phyloP scores from a whole-genome alignment of 2,797 vertebrate genomes.

The Sebastes paucispinis region DNA sequence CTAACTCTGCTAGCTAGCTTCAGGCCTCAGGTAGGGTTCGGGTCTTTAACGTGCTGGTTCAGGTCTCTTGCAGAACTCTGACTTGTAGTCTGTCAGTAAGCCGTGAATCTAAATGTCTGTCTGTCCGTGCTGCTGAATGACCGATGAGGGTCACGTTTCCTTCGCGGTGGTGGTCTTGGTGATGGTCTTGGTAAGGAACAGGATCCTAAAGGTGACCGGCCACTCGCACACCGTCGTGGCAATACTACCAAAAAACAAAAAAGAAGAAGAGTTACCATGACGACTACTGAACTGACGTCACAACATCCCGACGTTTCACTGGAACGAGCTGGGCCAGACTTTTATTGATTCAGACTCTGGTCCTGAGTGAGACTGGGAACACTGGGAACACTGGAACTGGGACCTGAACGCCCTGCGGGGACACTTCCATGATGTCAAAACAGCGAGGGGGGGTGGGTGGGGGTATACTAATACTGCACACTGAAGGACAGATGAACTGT shows the following conservation, averaged over 20 bases:
- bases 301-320: not conserved
- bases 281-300: conserved; percentile 28
- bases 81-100: no score
- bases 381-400: conserved; percentile 17
- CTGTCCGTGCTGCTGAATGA: no score
- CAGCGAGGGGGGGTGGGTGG: not conserved
- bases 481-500: not conserved
- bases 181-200: no score
- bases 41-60: no score
- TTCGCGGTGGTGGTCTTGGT: no score
- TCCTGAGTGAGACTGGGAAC: no score
- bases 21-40: no score
- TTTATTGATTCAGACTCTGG: not conserved
- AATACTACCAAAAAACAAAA: conserved; percentile 20
- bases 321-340: not conserved
- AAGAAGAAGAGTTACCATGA: not conserved
- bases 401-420: not conserved
- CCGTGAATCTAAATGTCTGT: no score
- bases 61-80: no score
- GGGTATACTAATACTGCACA: not conserved
- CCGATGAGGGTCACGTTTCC: no score
- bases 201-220: conserved; percentile 44
- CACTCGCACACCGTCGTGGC: not conserved
- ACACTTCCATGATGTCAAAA: conserved; percentile 59
- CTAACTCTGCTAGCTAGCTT: no score